These are phyloP conservation scores for Celastrina argiolus DNA, from an alignment of 2,888 invertebrate genomes.

Conservation along the genomic window DNA sequence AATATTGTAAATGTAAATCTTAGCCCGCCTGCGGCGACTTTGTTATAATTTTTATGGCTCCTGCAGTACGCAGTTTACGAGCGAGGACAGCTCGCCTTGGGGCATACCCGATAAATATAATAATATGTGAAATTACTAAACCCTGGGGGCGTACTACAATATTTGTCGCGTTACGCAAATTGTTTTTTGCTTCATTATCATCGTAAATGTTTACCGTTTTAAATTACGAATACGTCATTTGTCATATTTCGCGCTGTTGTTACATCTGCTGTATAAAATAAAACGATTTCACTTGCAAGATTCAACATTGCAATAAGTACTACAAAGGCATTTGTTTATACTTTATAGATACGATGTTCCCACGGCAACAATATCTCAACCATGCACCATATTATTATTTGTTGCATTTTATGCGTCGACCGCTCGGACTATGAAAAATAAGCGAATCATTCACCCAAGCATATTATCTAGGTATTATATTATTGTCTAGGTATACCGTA, in stretches of 20 bases:
- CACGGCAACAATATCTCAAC: conserved; percentile 19
- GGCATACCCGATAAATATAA: conserved; percentile 10
- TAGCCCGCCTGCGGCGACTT: background rate
- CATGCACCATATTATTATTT: conserved; percentile 18
- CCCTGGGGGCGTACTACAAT: background rate
- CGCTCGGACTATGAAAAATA: conserved; percentile 7
- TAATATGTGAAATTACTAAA: background rate
- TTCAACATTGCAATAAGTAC: background rate
- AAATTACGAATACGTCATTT: background rate
- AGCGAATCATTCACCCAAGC: background rate
- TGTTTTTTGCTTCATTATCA: background rate
- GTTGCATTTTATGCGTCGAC: conserved; percentile 14
- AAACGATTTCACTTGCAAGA: background rate
- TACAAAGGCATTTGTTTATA: conserved; percentile 8
- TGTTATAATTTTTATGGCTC: conserved; percentile 12
- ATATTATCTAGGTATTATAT: background rate
- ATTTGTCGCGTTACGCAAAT: background rate
- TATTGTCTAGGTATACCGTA: background rate
- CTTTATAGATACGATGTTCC: conserved; percentile 8
- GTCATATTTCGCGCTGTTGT: background rate
- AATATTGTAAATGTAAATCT: conserved; percentile 1
- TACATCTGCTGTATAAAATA: background rate
- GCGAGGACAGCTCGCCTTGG: background rate
- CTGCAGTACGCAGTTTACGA: conserved; percentile 15
- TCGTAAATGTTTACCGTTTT: too few relatives aligned